A percentile compares a stretch with the other conserved stretches of the same genome.
Evolutionary conservation across 2,888 invertebrate species (phyloP).

Genomic region (Eupithecia subfuscata): DNA sequence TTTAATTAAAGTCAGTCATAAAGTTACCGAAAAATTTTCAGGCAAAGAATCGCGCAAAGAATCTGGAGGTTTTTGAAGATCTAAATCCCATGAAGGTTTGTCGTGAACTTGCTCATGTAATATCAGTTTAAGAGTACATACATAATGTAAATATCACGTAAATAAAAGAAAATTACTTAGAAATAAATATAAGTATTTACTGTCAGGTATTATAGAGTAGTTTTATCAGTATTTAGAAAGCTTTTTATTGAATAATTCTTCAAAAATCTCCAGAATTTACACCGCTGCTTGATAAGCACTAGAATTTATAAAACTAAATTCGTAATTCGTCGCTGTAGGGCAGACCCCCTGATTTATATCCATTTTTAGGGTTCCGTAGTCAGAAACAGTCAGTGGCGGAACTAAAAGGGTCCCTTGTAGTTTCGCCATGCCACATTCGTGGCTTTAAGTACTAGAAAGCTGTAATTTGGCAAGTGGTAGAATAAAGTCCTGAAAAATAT

Average conservation of each 20-base stretch:
- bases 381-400: background rate
- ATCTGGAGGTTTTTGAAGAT: slow-evolving; percentile 76
- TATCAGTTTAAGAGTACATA: slow-evolving; percentile 29
- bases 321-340: background rate
- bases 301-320: background rate
- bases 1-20: slow-evolving; percentile 23
- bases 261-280: slow-evolving; percentile 66
- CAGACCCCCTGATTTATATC: background rate
- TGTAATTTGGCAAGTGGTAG: background rate
- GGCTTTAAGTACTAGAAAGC: background rate
- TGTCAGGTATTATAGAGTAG: slow-evolving; percentile 32
- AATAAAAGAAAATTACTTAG: background rate
- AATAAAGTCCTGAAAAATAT: background rate
- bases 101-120: slow-evolving; percentile 48
- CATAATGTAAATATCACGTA: slow-evolving; percentile 12
- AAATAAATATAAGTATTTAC: background rate
- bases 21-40: slow-evolving; percentile 61
- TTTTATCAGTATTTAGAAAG: slow-evolving; percentile 36
- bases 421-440: background rate
- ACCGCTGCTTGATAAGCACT: slow-evolving; percentile 40
- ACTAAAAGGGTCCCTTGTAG: background rate
- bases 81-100: slow-evolving; percentile 73
- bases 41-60: slow-evolving; percentile 71
- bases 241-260: slow-evolving; percentile 57
- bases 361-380: background rate